Evolutionary conservation across 2,888 invertebrate genomes (phyloP).

Genomic region (Agrochola macilenta): DNA sequence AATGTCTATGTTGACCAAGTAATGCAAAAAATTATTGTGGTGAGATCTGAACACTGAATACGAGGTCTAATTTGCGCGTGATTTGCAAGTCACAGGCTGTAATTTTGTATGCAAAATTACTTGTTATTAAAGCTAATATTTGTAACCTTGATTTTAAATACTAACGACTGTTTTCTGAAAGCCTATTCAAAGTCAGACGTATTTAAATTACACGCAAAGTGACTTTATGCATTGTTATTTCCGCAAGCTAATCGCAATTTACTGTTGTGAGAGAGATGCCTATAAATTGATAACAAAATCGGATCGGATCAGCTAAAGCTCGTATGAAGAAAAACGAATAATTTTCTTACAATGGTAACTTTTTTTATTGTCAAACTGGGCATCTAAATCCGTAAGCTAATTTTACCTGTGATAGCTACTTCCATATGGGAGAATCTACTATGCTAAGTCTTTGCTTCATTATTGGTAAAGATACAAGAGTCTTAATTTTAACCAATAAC

Average conservation of each 20-base stretch:
- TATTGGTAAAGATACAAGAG: too few relatives aligned
- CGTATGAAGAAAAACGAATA: too few relatives aligned
- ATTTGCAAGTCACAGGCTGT: slow-evolving; percentile 32
- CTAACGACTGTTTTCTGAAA: slow-evolving; percentile 22
- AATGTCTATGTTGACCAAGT: slow-evolving; percentile 46
- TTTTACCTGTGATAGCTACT: too few relatives aligned
- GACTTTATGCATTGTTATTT: slow-evolving; percentile 1
- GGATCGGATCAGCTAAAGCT: too few relatives aligned
- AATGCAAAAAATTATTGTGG: slow-evolving; percentile 39
- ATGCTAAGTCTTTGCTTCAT: too few relatives aligned
- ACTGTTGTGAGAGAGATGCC: not conserved
- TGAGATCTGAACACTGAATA: slow-evolving; percentile 40
- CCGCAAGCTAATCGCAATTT: not conserved
- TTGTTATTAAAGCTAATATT: slow-evolving; percentile 32
- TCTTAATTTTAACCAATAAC: too few relatives aligned
- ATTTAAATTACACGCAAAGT: slow-evolving; percentile 12
- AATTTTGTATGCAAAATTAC: slow-evolving; percentile 30
- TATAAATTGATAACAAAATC: too few relatives aligned
- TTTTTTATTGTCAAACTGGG: too few relatives aligned
- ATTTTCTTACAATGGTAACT: too few relatives aligned
- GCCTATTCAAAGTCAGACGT: not conserved
- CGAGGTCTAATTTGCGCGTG: slow-evolving; percentile 25
- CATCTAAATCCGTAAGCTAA: too few relatives aligned
- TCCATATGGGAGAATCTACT: too few relatives aligned
- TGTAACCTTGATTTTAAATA: slow-evolving; percentile 38